A percentile compares a stretch with the other conserved stretches of the same genome.
Evolutionary conservation across 2,113 vertebrate genomes (phyloP).

Genomic region (Megaleporinus macrocephalus): DNA sequence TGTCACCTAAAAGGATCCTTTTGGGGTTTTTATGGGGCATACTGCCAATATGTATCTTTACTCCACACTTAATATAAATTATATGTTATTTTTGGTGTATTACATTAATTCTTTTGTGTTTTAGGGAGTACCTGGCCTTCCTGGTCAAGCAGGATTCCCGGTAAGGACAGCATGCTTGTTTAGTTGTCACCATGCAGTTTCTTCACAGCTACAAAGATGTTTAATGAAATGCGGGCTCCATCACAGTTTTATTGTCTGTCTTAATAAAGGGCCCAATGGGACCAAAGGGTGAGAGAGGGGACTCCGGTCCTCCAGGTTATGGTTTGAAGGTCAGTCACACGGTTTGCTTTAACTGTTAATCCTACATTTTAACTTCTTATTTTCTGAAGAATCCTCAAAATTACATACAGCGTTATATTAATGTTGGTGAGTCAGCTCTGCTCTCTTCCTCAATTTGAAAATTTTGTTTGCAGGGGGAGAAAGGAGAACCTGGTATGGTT

Average conservation of each 20-base stretch:
- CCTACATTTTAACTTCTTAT: too few relatives aligned
- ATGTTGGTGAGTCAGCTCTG: not conserved
- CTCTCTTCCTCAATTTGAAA: not conserved
- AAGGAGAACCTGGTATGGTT: constrained; percentile 77
- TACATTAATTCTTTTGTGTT: constrained; percentile 3
- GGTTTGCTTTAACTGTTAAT: not conserved
- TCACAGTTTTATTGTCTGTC: not conserved
- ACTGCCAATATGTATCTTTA: too few relatives aligned
- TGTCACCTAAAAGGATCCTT: not conserved
- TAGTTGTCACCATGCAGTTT: not conserved
- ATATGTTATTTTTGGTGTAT: not conserved
- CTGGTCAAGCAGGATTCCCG: constrained; percentile 69
- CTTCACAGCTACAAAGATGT: not conserved
- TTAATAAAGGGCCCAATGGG: constrained; percentile 69
- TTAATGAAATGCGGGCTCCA: not conserved
- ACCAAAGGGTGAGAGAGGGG: constrained; percentile 76
- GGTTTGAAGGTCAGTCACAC: constrained; percentile 67
- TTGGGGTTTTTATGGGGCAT: not conserved
- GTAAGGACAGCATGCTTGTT: constrained; percentile 59
- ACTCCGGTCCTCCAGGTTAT: constrained; percentile 67
- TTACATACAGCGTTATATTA: too few relatives aligned
- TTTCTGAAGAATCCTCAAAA: not conserved
- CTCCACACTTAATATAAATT: not conserved
- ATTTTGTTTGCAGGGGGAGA: constrained; percentile 70
- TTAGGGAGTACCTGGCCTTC: constrained; percentile 57